Evolutionary conservation across 2,797 vertebrate species (phyloP).

Genomic region (Ctenopoma kingsleyae): DNA sequence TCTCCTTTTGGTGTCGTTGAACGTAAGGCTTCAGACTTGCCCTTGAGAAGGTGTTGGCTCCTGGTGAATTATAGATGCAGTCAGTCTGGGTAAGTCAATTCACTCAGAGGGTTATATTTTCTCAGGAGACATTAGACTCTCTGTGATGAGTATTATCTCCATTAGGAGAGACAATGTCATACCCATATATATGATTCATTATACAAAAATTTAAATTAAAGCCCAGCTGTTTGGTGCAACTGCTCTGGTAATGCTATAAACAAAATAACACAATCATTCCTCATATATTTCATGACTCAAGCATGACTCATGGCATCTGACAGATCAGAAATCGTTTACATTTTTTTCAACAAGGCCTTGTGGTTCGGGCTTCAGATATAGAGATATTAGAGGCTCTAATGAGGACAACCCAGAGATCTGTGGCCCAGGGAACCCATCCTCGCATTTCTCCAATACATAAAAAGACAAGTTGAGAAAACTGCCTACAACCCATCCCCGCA

Average conservation of each 20-base stretch:
- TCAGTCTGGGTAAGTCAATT: constrained; percentile 50
- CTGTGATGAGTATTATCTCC: constrained; percentile 56
- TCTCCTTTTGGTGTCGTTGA: constrained; percentile 65
- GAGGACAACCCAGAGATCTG: constrained; percentile 57
- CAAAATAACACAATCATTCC: constrained; percentile 56
- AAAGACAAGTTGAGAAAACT: constrained; percentile 56
- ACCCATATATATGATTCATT: constrained; percentile 51
- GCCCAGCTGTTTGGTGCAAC: constrained; percentile 26
- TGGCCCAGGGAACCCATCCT: constrained; percentile 45
- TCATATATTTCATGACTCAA: constrained; percentile 47
- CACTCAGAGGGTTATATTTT: constrained; percentile 59
- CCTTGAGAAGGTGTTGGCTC: constrained; percentile 66
- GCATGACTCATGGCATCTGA: constrained; percentile 55
- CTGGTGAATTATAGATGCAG: constrained; percentile 69
- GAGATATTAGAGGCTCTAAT: constrained; percentile 60
- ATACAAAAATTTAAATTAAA: constrained; percentile 53
- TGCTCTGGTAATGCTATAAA: constrained; percentile 45
- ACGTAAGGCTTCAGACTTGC: constrained; percentile 61
- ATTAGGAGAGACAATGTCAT: constrained; percentile 56
- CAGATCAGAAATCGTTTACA: constrained; percentile 44
- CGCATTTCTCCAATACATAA: constrained; percentile 58
- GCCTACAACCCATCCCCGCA: constrained; percentile 50
- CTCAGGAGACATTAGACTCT: constrained; percentile 49
- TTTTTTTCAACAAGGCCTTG: constrained; percentile 15
- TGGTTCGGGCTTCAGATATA: constrained; percentile 35